These are phyloP conservation scores for Valencia hispanica DNA, from an alignment of 2,797 vertebrate genomes.

Conservation along the genomic window DNA sequence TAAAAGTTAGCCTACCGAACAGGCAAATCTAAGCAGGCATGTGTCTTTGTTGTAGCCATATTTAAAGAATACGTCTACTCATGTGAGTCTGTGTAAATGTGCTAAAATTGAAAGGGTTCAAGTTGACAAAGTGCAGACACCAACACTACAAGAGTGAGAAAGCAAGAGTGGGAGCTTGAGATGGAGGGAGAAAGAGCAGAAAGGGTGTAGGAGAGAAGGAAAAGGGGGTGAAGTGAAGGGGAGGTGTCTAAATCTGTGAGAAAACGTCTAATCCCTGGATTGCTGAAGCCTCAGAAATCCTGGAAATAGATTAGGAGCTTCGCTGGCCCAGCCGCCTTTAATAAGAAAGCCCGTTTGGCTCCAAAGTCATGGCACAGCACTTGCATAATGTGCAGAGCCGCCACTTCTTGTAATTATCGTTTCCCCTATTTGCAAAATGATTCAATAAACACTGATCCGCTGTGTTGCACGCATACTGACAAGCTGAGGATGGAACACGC, in stretches of 20 bases:
- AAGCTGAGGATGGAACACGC: slow-evolving; percentile 67
- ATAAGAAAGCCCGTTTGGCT: slow-evolving; percentile 81
- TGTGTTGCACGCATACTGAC: slow-evolving; percentile 76
- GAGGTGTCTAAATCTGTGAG: slow-evolving; percentile 79
- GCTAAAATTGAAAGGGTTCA: slow-evolving; percentile 65
- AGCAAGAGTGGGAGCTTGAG: slow-evolving; percentile 30
- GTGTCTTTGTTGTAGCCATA: slow-evolving; percentile 40
- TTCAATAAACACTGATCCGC: slow-evolving; percentile 84
- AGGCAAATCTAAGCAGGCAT: slow-evolving; percentile 37
- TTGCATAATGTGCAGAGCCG: slow-evolving; percentile 83
- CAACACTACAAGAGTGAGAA: slow-evolving; percentile 67
- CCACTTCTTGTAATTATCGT: slow-evolving; percentile 84
- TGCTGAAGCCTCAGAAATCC: slow-evolving; percentile 86
- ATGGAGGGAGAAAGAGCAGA: slow-evolving; percentile 31
- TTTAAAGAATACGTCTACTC: slow-evolving; percentile 48
- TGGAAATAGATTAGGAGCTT: slow-evolving; percentile 85
- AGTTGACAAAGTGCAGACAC: slow-evolving; percentile 79
- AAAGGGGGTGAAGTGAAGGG: slow-evolving; percentile 55
- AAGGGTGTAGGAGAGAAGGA: slow-evolving; percentile 47
- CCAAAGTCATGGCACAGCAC: slow-evolving; percentile 86
- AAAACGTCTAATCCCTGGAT: slow-evolving; percentile 85
- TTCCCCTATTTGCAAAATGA: slow-evolving; percentile 84
- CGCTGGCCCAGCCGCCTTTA: slow-evolving; percentile 77
- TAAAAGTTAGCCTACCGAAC: slow-evolving; percentile 36
- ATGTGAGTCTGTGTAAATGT: slow-evolving; percentile 33